phyloP scores from a whole-genome alignment of 1,140 invertebrate genomes.

The Thaumatotibia leucotreta region DNA sequence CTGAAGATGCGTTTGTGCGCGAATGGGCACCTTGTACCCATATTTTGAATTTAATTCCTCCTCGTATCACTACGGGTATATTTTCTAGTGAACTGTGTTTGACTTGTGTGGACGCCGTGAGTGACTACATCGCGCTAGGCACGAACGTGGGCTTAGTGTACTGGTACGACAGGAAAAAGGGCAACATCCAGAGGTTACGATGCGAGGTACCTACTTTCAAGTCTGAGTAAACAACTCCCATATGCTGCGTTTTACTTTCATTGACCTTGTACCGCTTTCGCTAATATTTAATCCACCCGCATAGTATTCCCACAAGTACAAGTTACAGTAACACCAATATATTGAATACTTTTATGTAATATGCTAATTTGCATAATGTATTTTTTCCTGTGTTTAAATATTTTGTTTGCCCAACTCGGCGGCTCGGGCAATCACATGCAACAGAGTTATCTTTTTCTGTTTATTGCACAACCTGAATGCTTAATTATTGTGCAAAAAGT shows the following conservation, averaged over 20 bases:
- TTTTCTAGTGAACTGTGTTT: conserved; percentile 87
- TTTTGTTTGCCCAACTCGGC: not conserved
- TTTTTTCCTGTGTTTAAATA: not conserved
- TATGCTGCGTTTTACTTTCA: conserved; percentile 28
- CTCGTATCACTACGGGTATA: conserved; percentile 86
- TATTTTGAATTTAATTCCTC: conserved; percentile 87
- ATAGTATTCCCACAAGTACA: not conserved
- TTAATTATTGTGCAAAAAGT: not conserved
- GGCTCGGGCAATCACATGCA: not conserved
- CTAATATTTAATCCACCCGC: not conserved
- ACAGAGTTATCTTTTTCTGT: not conserved
- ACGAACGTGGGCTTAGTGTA: conserved; percentile 91
- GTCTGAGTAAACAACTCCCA: conserved; percentile 24
- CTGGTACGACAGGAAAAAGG: conserved; percentile 88
- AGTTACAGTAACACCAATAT: not conserved
- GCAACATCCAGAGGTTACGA: conserved; percentile 85
- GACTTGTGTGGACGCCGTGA: conserved; percentile 89
- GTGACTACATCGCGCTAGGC: conserved; percentile 89
- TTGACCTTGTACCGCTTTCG: conserved; percentile 27
- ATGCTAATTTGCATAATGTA: not conserved
- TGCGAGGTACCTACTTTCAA: conserved; percentile 92
- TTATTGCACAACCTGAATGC: not conserved
- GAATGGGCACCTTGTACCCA: conserved; percentile 90
- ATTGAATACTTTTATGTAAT: not conserved
- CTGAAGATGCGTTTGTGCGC: conserved; percentile 80